These are phyloP conservation scores for Dryomyza anilis DNA, from an alignment of 2,888 invertebrate species.

Conservation along the genomic window DNA sequence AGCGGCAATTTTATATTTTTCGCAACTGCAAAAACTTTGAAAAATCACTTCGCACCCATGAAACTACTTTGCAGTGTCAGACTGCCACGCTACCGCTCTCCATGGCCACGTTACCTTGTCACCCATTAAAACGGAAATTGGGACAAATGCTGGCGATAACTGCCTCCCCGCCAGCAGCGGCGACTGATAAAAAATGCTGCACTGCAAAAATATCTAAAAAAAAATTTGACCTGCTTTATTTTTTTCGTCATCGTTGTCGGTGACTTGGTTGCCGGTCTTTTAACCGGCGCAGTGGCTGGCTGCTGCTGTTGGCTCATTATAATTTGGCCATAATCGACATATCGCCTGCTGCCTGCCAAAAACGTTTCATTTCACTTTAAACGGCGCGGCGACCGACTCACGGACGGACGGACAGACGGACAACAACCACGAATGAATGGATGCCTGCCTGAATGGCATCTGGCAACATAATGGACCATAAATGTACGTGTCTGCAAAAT, in stretches of 20 bases:
- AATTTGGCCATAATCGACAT: conserved; percentile 50
- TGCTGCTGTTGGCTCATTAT: conserved; percentile 29
- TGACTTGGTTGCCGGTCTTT: not conserved
- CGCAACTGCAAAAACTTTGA: not conserved
- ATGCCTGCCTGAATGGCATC: not conserved
- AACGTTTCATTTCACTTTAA: conserved; percentile 31
- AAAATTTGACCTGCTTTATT: conserved; percentile 13
- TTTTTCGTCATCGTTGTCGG: not conserved
- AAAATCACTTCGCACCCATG: not conserved
- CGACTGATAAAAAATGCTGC: not conserved
- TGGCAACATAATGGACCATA: conserved; percentile 5
- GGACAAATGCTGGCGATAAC: conserved; percentile 9
- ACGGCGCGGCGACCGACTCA: not conserved
- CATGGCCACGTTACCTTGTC: not conserved
- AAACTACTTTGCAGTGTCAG: no score
- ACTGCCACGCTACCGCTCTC: not conserved
- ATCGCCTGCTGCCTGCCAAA: conserved; percentile 50
- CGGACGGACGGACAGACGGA: not conserved
- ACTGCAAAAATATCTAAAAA: not conserved
- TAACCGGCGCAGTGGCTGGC: not conserved
- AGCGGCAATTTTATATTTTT: no score
- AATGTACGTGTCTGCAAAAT: conserved; percentile 1
- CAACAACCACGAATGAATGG: not conserved
- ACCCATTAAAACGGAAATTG: conserved; percentile 10
- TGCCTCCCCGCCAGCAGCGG: not conserved